Evolutionary conservation across 2,888 invertebrate species (phyloP).

Genomic region (Stenurella melanura): DNA sequence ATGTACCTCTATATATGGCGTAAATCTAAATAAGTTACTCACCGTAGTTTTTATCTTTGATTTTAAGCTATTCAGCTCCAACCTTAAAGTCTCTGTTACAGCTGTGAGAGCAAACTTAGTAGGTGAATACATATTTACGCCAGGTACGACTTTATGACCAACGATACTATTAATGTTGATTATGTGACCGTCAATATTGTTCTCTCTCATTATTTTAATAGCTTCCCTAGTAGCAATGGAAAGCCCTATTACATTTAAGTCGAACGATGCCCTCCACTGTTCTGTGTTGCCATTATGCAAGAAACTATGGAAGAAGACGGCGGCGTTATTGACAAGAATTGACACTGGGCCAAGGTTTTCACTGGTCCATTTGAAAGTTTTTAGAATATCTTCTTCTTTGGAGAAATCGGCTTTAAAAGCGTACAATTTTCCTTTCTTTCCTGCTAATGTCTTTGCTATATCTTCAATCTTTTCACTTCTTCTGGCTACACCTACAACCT

Average conservation of each 20-base stretch:
- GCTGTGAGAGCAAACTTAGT: conserved; percentile 59
- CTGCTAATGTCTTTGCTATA: conserved; percentile 49
- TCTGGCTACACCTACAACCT: conserved; percentile 62
- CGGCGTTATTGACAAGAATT: conserved; percentile 71
- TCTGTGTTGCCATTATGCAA: conserved; percentile 60
- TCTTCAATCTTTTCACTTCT: conserved; percentile 56
- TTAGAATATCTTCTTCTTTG: conserved; percentile 66
- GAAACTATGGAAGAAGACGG: conserved; percentile 54
- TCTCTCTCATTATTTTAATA: conserved; percentile 60
- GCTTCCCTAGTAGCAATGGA: conserved; percentile 64
- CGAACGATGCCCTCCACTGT: conserved; percentile 54
- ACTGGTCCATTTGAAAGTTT: conserved; percentile 66
- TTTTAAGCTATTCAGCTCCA: conserved; percentile 51
- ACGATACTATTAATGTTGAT: conserved; percentile 64
- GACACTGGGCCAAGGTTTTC: conserved; percentile 67
- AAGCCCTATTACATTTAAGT: conserved; percentile 56
- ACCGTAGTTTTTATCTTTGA: conserved; percentile 58
- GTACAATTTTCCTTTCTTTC: conserved; percentile 64
- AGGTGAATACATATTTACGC: conserved; percentile 58
- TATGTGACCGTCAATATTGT: conserved; percentile 63
- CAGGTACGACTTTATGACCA: conserved; percentile 62
- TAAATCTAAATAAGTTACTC: conserved; percentile 19
- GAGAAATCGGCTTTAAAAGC: conserved; percentile 67
- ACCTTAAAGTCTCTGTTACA: conserved; percentile 56
- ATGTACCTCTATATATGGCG: background rate